phyloP scores from a whole-genome alignment of 1,140 invertebrate species.

The Liolophura sinensis region DNA sequence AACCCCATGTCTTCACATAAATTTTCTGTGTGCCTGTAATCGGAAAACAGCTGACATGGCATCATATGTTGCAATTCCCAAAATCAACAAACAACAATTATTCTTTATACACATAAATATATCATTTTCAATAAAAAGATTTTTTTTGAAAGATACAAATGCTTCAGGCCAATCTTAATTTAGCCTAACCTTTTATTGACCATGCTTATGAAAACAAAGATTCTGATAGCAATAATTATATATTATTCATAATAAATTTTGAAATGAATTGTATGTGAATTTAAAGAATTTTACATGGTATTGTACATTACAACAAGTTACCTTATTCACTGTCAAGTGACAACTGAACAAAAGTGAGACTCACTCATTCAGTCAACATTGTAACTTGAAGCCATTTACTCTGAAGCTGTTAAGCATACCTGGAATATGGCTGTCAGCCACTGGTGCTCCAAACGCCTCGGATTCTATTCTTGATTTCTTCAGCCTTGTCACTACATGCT shows the following conservation, averaged over 20 bases:
- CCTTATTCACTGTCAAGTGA: background rate
- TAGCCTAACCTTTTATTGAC: too few relatives aligned
- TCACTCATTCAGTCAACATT: background rate
- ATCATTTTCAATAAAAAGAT: background rate
- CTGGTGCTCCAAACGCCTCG: slow-evolving; percentile 12
- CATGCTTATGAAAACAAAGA: too few relatives aligned
- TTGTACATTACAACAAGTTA: background rate
- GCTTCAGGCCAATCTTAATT: background rate
- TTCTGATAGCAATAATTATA: too few relatives aligned
- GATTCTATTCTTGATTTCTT: slow-evolving; percentile 10
- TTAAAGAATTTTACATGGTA: background rate
- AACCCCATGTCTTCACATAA: slow-evolving; percentile 97
- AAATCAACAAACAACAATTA: background rate
- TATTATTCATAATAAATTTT: too few relatives aligned
- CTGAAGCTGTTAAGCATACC: slow-evolving; percentile 16
- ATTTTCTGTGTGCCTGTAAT: slow-evolving; percentile 81
- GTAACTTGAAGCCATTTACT: background rate
- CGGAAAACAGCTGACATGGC: slow-evolving; percentile 6
- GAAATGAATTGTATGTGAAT: background rate
- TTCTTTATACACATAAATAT: too few relatives aligned
- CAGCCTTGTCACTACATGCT: slow-evolving; percentile 25
- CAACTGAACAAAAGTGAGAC: background rate
- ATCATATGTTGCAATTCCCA: background rate
- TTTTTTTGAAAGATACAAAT: background rate
- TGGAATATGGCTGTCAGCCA: slow-evolving; percentile 43